These are phyloP conservation scores for Halcyon leucocephala DNA, from an alignment of 2,797 vertebrate genomes.

Conservation along the genomic window DNA sequence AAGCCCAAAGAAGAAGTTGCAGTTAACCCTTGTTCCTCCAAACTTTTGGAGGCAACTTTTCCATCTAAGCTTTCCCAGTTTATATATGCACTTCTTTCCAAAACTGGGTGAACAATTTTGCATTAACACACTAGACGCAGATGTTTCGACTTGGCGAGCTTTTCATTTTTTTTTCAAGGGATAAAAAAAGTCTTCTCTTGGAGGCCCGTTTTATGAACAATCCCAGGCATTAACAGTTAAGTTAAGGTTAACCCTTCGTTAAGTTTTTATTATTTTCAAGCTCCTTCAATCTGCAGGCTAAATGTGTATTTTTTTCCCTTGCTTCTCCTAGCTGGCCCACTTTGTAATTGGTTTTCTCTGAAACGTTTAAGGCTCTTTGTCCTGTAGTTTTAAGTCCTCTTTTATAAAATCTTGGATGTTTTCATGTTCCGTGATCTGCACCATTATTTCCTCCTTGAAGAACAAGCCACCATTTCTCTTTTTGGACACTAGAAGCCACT, in stretches of 20 bases:
- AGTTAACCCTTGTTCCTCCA: neutral
- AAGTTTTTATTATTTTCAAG: neutral
- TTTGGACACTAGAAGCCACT: neutral
- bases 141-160: neutral
- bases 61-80: neutral
- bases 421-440: neutral
- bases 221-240: neutral
- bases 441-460: neutral
- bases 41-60: neutral
- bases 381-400: neutral
- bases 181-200: neutral
- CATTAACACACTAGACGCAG: neutral
- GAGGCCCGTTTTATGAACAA: neutral
- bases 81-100: neutral
- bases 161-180: neutral
- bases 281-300: neutral
- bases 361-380: neutral
- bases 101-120: neutral
- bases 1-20: neutral
- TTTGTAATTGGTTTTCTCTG: neutral
- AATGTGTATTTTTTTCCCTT: neutral
- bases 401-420: neutral
- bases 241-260: neutral
- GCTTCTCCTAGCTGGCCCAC: neutral
- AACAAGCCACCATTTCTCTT: neutral